Evolutionary conservation across 2,888 invertebrate genomes (phyloP), one percentile per base, ranked within the genome.

Genomic region (Pasiphila rectangulata): DNA sequence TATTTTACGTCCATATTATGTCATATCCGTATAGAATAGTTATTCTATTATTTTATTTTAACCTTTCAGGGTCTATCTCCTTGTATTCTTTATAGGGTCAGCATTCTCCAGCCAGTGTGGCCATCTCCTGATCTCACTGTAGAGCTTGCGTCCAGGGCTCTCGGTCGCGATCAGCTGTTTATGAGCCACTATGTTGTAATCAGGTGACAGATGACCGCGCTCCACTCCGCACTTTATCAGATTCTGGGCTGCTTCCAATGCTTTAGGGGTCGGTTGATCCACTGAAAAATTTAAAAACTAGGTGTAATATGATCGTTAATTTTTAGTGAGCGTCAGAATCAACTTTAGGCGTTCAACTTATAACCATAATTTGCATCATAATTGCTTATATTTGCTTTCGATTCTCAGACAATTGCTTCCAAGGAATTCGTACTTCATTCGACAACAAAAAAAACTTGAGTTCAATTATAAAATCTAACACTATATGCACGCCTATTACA

Each of bases 181-280:
- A 61, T 94, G 94, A 0, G 91, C 94, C 2, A 93, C 83, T 34
- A 94, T 67, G 25, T 88, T 85, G 63, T 92, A 93, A 56, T 91
- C 72, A 0, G 80, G 58, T 1, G 79, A 67, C 7, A 94, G 85
- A 59, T 91, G 91, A 0, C 92, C 92, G 6, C 83, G 72, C 16
- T 83, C 73, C 0, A 93, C 88, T 0, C 93, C 94, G 53, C 90
- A 92, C 3, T 76, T 72, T 19, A 94, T 91, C 1, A 94, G 71
- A 1, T 82, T 72, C 36, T 90, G 85, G 1, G 89, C 88, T 0
- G 91, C 90, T 0, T 87, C 69, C 13, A 94, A 60, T 67, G 92
- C 92, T 37, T 79, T 61, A 9, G 74, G 55, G 0, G 91, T 89
- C 0, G 93, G 93, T 0, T 91, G 69, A 44, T 90, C 82, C 35